Evolutionary conservation across 2,113 vertebrate species (phyloP), one percentile per base, ranked within the genome.

Genomic region (Motacilla tschutschensis): DNA sequence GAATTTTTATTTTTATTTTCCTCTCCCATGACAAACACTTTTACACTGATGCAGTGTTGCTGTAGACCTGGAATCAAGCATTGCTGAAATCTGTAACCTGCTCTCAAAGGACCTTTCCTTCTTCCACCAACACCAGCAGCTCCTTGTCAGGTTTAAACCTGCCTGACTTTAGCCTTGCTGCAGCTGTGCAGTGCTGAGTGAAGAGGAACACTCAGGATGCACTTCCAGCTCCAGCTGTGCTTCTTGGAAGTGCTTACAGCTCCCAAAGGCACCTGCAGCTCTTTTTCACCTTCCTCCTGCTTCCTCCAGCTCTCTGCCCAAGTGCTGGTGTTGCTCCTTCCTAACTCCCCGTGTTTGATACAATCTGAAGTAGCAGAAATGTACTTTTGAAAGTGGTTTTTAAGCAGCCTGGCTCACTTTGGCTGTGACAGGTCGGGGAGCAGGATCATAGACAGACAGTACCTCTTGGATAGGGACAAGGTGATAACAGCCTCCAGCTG

Each of bases 211-310:
- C 57, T 91, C 33, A 48, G 71, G 51, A 58, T 73, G 5, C 46
- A 66, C 44, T 62, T 33, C 59, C 77, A 79, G 55, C 55, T 84
- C 83, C 83, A 91, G 75, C 66, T 87, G 84, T 46, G 72, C 47
- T 38, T 36, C 84, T 35, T 41, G 48, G 48, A 77, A 66, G 75
- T 50, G 24, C 10, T 64, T 67, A 36, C 43, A 58, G 5, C 87
- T 89, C 79, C 89, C 82, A 73, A 44, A 79, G 41, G 64, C 79
- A 87, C 89, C 92, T 79, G 76, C 64, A 77, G 36, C 51, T 77
- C 35, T 84, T 93, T 36, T 59, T 70, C 82, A 77, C 59, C 75
- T 93, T 79, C 24, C 53, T 67, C 2, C 0, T 12, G 3, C 59
- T 79, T 65, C 85, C 78, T 76, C 13, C 59, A 66, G 78, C 78